Percentiles rank a stretch among this genome's conserved stretches.
Conservation (phyloP, 2,113 vertebrate species). For the Syngnathus scovelli region DNA sequence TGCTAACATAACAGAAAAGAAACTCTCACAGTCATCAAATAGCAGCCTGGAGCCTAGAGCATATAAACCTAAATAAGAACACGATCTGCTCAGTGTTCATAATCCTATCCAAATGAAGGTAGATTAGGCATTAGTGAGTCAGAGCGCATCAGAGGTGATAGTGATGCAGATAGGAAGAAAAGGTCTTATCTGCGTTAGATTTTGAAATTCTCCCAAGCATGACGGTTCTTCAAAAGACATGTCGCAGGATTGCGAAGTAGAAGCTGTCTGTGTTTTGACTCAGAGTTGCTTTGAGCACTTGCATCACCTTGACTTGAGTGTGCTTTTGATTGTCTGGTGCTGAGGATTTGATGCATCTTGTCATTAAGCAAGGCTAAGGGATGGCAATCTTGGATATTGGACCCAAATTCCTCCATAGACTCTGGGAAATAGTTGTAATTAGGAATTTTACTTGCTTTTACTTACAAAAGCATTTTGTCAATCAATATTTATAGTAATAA, state of each 20-base stretch:
- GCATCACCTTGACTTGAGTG: background rate
- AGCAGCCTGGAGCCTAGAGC: constrained; percentile 15
- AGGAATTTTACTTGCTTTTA: no score
- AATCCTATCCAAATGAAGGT: constrained; percentile 17
- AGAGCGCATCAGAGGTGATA: constrained; percentile 23
- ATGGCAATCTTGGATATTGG: background rate
- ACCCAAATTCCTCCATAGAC: no score
- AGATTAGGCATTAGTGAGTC: constrained; percentile 24
- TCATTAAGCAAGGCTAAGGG: background rate
- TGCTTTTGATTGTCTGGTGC: background rate
- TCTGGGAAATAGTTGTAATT: no score
- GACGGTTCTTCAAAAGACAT: background rate
- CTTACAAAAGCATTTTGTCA: no score
- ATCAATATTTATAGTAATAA: no score
- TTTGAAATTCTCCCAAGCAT: background rate
- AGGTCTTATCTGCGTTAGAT: background rate
- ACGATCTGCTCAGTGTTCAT: constrained; percentile 10
- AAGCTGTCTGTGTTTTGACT: background rate
- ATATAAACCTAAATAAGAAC: constrained; percentile 1
- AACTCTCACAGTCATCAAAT: background rate
- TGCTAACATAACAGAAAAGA: background rate
- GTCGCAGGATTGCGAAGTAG: background rate
- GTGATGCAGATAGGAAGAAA: constrained; percentile 12
- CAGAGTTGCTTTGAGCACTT: background rate
- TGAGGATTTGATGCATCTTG: background rate